Evolutionary conservation across 2,113 vertebrate genomes (phyloP).

Genomic region (Stegostoma tigrinum): DNA sequence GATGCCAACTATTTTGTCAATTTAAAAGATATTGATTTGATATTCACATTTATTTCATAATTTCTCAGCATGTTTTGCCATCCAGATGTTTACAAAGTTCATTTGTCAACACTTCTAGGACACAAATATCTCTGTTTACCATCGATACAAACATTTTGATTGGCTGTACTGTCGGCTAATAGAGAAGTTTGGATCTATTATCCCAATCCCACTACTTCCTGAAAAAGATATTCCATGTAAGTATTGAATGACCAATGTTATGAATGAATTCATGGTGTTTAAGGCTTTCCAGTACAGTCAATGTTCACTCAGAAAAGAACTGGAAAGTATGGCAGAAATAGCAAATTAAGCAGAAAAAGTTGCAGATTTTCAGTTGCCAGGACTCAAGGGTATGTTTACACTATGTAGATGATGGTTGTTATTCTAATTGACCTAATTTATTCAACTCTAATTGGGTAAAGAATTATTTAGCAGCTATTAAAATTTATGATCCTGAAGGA

Average conservation of each 20-base stretch:
- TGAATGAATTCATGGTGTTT: not conserved
- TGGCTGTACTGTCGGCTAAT: slow-evolving; percentile 12
- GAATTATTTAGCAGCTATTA: not conserved
- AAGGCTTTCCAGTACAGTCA: not conserved
- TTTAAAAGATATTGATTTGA: not conserved
- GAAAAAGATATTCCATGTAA: slow-evolving; percentile 32
- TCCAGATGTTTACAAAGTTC: not conserved
- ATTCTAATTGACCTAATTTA: not conserved
- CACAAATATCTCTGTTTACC: slow-evolving; percentile 14
- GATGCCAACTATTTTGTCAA: not conserved
- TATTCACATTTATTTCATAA: not conserved
- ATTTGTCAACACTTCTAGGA: slow-evolving; percentile 3
- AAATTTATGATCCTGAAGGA: not conserved
- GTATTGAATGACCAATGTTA: not conserved
- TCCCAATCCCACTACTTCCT: slow-evolving; percentile 24
- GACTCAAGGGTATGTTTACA: not conserved
- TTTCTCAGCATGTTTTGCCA: not conserved
- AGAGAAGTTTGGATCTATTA: slow-evolving; percentile 27
- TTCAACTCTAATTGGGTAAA: not conserved
- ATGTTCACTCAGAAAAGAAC: not conserved
- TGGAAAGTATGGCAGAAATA: not conserved
- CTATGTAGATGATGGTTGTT: not conserved
- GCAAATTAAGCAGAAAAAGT: not conserved
- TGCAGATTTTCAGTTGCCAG: not conserved
- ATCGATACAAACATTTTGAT: slow-evolving; percentile 34